Percentiles rank a stretch among this genome's conserved stretches.
phyloP scores from a whole-genome alignment of 1,140 invertebrate genomes.

The Gryllus bimaculatus region DNA sequence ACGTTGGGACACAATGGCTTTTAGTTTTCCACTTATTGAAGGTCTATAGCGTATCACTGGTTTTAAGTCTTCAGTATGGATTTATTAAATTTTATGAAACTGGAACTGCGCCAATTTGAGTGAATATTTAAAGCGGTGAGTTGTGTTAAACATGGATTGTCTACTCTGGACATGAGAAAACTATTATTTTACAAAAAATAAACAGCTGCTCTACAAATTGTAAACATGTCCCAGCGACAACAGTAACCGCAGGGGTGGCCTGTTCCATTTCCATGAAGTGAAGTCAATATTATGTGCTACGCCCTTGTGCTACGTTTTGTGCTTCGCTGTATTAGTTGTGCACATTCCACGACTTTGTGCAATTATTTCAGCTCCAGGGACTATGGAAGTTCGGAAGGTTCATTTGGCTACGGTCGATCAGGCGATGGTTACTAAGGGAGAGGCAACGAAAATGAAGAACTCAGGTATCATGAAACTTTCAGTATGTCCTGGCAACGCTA shows the following conservation, averaged over 20 bases:
- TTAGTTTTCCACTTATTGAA: slow-evolving; percentile 1
- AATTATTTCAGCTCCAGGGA: slow-evolving; percentile 23
- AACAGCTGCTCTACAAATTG: not conserved
- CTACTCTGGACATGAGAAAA: not conserved
- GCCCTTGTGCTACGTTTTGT: not conserved
- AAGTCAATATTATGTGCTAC: slow-evolving; percentile 1
- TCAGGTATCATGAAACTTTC: slow-evolving; percentile 18
- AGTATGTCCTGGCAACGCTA: slow-evolving; percentile 7
- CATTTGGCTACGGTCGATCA: slow-evolving; percentile 20
- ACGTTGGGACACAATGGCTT: not conserved
- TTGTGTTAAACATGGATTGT: not conserved
- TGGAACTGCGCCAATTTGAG: not conserved
- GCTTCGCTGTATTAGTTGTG: not conserved
- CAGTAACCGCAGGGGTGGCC: not conserved
- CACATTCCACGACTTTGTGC: slow-evolving; percentile 9
- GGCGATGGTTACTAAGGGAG: slow-evolving; percentile 20
- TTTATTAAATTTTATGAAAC: no score
- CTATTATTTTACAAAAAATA: not conserved
- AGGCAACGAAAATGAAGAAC: slow-evolving; percentile 9
- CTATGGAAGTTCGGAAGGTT: slow-evolving; percentile 20
- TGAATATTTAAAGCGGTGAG: not conserved
- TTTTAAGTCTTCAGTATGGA: not conserved
- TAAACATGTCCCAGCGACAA: not conserved
- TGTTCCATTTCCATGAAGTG: slow-evolving; percentile 4
- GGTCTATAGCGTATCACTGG: not conserved